Evolutionary conservation across 2,113 vertebrate genomes (phyloP), one percentile per base, ranked within the genome.

Genomic region (Ursus arctos): DNA sequence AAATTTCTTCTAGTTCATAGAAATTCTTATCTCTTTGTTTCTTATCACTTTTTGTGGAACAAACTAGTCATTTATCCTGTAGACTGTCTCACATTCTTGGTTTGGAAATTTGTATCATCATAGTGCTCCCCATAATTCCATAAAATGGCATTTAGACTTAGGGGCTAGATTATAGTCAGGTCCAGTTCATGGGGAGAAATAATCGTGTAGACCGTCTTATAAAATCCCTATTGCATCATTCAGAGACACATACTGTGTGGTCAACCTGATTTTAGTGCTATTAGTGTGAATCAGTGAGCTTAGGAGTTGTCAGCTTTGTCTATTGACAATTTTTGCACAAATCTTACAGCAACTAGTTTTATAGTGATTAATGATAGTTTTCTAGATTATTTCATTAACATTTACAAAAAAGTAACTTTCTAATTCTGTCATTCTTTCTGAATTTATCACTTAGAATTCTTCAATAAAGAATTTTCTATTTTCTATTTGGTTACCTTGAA

Each of bases 401-500:
- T 36, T 79, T 93, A 5, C 4, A 77, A 93, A 84, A 49, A 71
- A 2, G 4, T 71, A 77, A 40, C 3, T 81, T 12, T 85, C 26
- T 14, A 21, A 69, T 83, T 72, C 59, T 63, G 36, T 63, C 22
- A n/a, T 90, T 93, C 19, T 89, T 63, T 53, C 8, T 77, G 12
- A 88, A 71, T 12, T 71, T 88, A 57, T 49, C 77, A 76, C 24
- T 65, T 19, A 16, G 7, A 63, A 72, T 93, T 77, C 13, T 79
- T 91, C 15, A 55, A 1, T 6, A 69, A 63, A 77, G 1, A 43
- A 72, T 2, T 6, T 71, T 83, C 2, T 28, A 0, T 86, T 6
- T 33, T 4, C 3, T 96, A 31, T 51, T 90, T 67, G 2, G 22
- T 81, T 93, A 92, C 4, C 19, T 79, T 81, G 47, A 89, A 92